Percentiles rank a stretch among this genome's conserved stretches.
Conservation (phyloP, 2,113 vertebrate species). For the Myrmecobius fasciatus region DNA sequence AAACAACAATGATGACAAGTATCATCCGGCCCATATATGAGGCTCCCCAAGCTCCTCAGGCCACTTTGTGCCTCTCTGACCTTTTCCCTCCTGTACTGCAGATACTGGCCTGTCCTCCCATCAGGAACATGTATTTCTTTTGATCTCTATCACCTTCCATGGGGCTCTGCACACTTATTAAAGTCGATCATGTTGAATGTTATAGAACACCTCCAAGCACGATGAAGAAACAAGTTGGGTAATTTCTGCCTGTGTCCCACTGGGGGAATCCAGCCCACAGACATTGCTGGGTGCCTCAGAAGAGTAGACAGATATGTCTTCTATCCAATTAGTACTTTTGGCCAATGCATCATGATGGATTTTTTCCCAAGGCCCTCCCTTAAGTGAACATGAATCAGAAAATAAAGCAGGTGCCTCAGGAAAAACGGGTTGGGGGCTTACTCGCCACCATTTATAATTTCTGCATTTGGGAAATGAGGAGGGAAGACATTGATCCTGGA, state of each 20-base stretch:
- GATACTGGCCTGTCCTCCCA: neutral
- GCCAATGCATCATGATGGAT: neutral
- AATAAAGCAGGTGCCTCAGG: neutral
- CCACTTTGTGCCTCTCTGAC: neutral
- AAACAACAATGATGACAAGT: no score
- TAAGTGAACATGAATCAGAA: neutral
- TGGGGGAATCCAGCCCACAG: no score
- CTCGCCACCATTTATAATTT: neutral
- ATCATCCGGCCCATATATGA: neutral
- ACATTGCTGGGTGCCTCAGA: no score
- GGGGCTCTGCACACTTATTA: neutral
- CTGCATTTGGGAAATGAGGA: neutral
- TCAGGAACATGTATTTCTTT: neutral
- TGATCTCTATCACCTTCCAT: neutral
- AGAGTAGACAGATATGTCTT: neutral
- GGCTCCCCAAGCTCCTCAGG: no score
- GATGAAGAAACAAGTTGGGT: neutral
- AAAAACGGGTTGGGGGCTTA: neutral
- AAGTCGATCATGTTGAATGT: neutral
- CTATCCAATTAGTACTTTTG: neutral
- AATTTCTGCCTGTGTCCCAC: neutral
- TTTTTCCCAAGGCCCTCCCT: neutral
- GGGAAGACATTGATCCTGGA: neutral
- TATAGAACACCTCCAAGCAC: no score
- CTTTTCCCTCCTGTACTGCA: neutral